phyloP scores from a whole-genome alignment of 2,888 invertebrate genomes.

The Nomada lathburiana region DNA sequence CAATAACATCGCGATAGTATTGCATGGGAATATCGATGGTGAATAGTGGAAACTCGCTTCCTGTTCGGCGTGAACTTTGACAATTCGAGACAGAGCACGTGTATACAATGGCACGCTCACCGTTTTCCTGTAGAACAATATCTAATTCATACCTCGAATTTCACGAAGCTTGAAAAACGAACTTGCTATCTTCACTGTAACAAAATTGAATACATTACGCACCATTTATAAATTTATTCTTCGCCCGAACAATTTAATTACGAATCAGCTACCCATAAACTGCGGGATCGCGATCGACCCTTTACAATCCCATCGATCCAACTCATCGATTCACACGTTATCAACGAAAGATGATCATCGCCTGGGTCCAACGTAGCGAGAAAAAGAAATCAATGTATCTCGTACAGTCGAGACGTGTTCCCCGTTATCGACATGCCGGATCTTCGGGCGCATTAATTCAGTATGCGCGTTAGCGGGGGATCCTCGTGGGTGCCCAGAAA shows the following conservation, averaged over 20 bases:
- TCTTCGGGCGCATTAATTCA: conserved; percentile 64
- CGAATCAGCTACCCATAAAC: too few relatives aligned
- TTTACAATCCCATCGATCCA: neutral
- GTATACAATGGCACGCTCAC: neutral
- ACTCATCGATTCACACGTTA: conserved; percentile 10
- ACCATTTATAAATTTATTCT: too few relatives aligned
- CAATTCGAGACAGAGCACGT: neutral
- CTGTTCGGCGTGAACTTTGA: conserved; percentile 19
- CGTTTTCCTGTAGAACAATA: neutral
- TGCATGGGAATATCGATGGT: conserved; percentile 48
- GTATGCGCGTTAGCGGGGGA: conserved; percentile 27
- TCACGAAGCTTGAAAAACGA: neutral
- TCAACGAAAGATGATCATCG: conserved; percentile 20
- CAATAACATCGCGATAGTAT: conserved; percentile 32
- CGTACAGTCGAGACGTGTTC: conserved; percentile 51
- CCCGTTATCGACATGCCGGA: conserved; percentile 49
- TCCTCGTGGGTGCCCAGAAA: conserved; percentile 37
- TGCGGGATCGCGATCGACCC: too few relatives aligned
- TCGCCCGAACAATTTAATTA: too few relatives aligned
- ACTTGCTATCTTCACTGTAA: neutral
- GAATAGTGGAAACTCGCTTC: conserved; percentile 27
- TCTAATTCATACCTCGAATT: neutral
- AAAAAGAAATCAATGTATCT: conserved; percentile 32
- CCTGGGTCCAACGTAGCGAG: neutral
- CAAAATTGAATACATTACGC: too few relatives aligned